These are phyloP conservation scores for Chaetodon auriga DNA, from an alignment of 2,113 vertebrate species.

Conservation along the genomic window DNA sequence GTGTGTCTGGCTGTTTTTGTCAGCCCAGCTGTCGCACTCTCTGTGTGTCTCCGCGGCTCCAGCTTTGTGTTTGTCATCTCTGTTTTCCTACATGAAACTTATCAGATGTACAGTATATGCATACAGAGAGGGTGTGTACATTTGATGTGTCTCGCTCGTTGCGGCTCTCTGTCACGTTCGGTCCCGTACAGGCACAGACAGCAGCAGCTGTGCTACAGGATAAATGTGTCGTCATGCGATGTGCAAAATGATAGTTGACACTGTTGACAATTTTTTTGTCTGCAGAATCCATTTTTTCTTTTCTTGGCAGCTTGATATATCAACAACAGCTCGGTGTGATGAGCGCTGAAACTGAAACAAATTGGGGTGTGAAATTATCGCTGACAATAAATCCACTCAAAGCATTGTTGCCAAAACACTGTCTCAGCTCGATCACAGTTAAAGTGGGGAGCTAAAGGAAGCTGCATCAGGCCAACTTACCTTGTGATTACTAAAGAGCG, in stretches of 20 bases:
- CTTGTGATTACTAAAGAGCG: background rate
- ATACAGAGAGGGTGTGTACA: slow-evolving; percentile 32
- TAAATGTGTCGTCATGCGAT: background rate
- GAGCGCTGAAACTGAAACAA: slow-evolving; percentile 17
- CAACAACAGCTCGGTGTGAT: slow-evolving; percentile 19
- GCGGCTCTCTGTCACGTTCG: background rate
- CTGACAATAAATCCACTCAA: background rate
- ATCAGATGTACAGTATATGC: slow-evolving; percentile 47
- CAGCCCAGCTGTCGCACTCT: slow-evolving; percentile 67
- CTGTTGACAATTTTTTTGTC: background rate
- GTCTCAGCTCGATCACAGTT: background rate
- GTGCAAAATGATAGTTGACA: slow-evolving; percentile 1
- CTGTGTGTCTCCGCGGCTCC: slow-evolving; percentile 22
- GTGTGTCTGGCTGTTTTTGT: slow-evolving; percentile 53
- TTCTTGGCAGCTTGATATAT: slow-evolving; percentile 6
- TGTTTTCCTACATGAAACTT: slow-evolving; percentile 45
- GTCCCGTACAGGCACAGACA: slow-evolving; percentile 21
- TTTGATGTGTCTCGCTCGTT: slow-evolving; percentile 44
- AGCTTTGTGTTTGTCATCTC: slow-evolving; percentile 60
- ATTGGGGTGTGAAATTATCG: slow-evolving; percentile 10
- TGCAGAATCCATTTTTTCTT: background rate
- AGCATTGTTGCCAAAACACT: background rate
- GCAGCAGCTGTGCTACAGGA: slow-evolving; percentile 33
- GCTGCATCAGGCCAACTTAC: background rate
- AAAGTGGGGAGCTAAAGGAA: background rate